Conservation (phyloP, 2,113 vertebrate species). For the Phyllostomus hastatus region DNA sequence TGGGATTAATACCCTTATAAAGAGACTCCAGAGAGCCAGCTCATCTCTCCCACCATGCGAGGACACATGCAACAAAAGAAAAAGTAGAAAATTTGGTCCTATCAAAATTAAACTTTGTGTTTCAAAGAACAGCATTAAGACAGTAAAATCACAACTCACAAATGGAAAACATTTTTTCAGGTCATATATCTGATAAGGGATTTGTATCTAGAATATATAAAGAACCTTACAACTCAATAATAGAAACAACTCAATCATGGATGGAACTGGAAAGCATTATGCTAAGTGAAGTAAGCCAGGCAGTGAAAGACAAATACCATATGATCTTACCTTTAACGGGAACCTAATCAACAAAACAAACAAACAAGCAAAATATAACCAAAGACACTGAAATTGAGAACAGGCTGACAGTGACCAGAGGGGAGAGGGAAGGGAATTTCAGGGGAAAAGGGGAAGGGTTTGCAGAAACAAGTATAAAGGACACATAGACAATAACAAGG, state of each 20-base stretch:
- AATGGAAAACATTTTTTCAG: not conserved
- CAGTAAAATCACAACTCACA: not conserved
- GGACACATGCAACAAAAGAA: not conserved
- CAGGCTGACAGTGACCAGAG: too few species aligned
- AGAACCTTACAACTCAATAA: not conserved
- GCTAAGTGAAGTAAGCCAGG: too few species aligned
- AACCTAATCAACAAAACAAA: too few species aligned
- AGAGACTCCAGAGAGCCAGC: not conserved
- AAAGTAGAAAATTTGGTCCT: not conserved
- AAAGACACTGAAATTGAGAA: too few species aligned
- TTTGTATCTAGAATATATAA: not conserved
- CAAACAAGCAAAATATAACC: too few species aligned
- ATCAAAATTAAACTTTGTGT: not conserved
- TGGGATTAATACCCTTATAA: not conserved
- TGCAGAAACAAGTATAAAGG: too few species aligned
- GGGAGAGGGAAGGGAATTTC: too few species aligned
- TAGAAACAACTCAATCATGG: not conserved
- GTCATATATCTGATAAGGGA: not conserved
- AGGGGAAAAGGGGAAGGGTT: too few species aligned
- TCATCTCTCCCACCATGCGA: not conserved
- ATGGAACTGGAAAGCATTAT: too few species aligned
- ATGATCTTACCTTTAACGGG: too few species aligned
- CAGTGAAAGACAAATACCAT: too few species aligned
- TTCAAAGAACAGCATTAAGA: constrained; percentile 10
- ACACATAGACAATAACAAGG: too few species aligned